Conservation (phyloP, 2,113 vertebrate genomes). For the Herpetotheres cachinnans region DNA sequence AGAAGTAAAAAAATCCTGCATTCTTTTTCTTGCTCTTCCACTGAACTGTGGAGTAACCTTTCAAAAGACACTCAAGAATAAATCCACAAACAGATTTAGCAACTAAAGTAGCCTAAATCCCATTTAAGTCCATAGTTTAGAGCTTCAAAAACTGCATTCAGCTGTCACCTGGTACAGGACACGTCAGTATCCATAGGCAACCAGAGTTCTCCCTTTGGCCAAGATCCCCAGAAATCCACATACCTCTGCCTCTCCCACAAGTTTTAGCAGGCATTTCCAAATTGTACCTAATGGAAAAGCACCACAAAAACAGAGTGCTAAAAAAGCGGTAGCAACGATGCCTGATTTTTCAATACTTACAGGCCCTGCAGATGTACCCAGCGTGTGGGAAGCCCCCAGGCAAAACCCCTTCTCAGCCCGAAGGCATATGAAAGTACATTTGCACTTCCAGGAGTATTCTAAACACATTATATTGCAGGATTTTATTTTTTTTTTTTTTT, state of each 20-base stretch:
- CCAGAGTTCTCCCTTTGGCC: neutral
- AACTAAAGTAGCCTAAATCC: slow-evolving; percentile 49
- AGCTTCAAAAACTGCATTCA: slow-evolving; percentile 27
- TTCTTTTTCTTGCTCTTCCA: slow-evolving; percentile 18
- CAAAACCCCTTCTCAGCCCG: neutral
- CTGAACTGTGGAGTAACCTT: slow-evolving; percentile 36
- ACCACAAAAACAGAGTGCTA: neutral
- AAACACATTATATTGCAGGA: neutral
- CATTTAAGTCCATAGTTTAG: slow-evolving; percentile 46
- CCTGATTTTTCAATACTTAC: fast-evolving
- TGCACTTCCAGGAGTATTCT: neutral
- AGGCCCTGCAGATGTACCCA: neutral
- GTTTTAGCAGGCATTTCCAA: neutral
- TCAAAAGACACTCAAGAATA: slow-evolving; percentile 46
- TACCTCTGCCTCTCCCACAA: neutral
- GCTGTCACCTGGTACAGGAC: neutral
- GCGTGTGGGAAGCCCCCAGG: neutral
- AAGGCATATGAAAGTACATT: neutral
- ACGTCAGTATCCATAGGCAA: neutral
- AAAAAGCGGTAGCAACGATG: neutral
- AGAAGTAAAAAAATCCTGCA: neutral
- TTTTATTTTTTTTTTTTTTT: neutral
- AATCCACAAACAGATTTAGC: slow-evolving; percentile 58
- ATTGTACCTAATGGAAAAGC: neutral
- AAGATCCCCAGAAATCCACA: neutral